Evolutionary conservation across 2,797 vertebrate genomes (phyloP), one percentile per base, ranked within the genome.

Genomic region (Psittacula derbiana): DNA sequence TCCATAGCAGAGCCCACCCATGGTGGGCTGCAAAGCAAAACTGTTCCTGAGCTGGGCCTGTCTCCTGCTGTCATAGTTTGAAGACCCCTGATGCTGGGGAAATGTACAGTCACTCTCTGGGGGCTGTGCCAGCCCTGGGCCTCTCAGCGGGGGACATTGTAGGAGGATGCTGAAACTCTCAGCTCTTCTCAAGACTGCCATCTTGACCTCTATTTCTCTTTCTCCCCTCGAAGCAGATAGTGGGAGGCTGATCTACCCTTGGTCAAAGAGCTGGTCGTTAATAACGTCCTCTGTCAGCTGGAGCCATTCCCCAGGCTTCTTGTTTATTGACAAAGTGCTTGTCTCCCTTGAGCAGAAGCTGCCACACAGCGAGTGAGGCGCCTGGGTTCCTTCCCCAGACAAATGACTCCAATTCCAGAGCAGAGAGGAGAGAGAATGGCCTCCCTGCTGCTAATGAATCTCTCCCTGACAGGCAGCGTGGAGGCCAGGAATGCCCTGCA

Each of bases 341-440:
- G 95, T 94, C 88, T 89, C 83, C 91, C 88, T 92, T 53, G 88
- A 96, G 91, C 83, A 96, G 90, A 93, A 90, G 83, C 83, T 96
- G 93, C 90, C 90, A 91, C 91, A 90, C 65, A 91, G 88, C 1
- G 1, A 83, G 69, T 5, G 12, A 96, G 88, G 57, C 12, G 47
- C 70, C 91, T 83, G 72, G 25, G 78, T 61, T 90, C 86, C 90
- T 81, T 97, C 58, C 52, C 1, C 25, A 92, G 86, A 96, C 80
- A 94, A 96, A 96, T 1, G 4, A 95, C 80, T 96, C 83, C 90
- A 93, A 93, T 93, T 96, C 94, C 95, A 90, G 64, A 94, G 81
- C 61, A 74, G 49, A 95, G 52, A 86, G 55, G 31, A 89, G 62
- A 70, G 73, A 95, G 71, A 86, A 91, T 80, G 19, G 25, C 33